Conservation (phyloP, 2,888 invertebrate genomes). For the Dorcus hopei region DNA sequence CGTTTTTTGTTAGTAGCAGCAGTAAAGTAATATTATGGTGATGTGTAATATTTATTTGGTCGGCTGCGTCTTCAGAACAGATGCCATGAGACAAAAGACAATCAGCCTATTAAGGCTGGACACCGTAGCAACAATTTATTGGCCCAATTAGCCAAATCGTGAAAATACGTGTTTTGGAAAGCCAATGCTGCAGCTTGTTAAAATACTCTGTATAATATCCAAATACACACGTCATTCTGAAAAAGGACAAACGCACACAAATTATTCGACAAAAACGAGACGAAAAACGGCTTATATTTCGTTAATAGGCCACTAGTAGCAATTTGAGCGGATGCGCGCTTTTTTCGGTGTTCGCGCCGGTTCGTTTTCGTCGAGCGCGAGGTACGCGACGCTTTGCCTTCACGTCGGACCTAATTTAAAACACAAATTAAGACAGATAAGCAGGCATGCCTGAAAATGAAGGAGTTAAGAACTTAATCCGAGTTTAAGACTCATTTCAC, state of each 20-base stretch:
- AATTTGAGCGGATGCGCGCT: constrained; percentile 3
- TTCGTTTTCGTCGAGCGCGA: neutral
- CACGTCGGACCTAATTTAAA: constrained; percentile 39
- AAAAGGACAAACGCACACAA: constrained; percentile 3
- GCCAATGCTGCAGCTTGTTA: constrained; percentile 43
- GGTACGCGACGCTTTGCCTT: constrained; percentile 24
- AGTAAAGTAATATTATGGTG: too few relatives aligned
- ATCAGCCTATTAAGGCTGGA: constrained; percentile 53
- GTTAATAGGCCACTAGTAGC: constrained; percentile 12
- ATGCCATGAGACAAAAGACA: constrained; percentile 51
- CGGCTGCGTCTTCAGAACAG: constrained; percentile 35
- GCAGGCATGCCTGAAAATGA: constrained; percentile 34
- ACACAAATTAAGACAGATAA: constrained; percentile 41
- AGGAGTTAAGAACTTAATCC: constrained; percentile 40
- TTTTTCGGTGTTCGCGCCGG: neutral
- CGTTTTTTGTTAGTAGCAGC: too few relatives aligned
- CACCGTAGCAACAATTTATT: constrained; percentile 54
- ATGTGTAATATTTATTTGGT: neutral
- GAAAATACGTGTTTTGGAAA: constrained; percentile 51
- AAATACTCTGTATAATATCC: constrained; percentile 15
- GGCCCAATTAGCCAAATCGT: constrained; percentile 56
- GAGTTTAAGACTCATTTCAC: constrained; percentile 31
- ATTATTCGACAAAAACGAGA: constrained; percentile 12
- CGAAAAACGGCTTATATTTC: constrained; percentile 9
- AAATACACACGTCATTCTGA: constrained; percentile 8